Conservation (phyloP, 1,140 invertebrate genomes). For the Mamestra configurata region DNA sequence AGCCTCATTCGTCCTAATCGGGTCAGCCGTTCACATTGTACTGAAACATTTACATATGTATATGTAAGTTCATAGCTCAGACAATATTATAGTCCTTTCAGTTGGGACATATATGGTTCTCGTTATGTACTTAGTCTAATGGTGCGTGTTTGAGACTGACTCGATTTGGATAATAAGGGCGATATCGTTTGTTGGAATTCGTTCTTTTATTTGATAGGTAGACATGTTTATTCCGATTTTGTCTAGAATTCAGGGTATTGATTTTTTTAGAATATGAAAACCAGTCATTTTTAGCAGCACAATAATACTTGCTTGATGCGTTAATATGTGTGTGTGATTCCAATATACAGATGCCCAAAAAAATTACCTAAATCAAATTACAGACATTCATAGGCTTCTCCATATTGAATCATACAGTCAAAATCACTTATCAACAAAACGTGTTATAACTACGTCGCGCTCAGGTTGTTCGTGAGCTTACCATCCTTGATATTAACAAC, state of each 20-base stretch:
- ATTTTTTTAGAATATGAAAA: not conserved
- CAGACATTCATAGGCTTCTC: not conserved
- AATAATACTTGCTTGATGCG: no score
- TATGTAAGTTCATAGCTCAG: not conserved
- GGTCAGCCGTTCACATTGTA: conserved; percentile 19
- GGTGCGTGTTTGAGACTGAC: not conserved
- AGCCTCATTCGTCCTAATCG: conserved; percentile 16
- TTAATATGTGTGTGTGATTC: no score
- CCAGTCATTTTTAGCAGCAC: no score
- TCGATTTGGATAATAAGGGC: not conserved
- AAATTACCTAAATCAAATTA: no score
- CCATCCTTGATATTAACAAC: conserved; percentile 74
- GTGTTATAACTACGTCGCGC: conserved; percentile 21
- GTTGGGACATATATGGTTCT: not conserved
- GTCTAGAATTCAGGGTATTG: not conserved
- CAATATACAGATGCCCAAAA: no score
- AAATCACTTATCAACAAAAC: conserved; percentile 1
- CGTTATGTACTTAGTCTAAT: not conserved
- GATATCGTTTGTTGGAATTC: not conserved
- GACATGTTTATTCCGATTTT: not conserved
- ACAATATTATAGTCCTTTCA: not conserved
- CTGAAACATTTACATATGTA: conserved; percentile 6
- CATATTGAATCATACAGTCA: not conserved
- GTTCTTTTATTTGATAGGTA: not conserved
- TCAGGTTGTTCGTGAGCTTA: conserved; percentile 63